A percentile compares a stretch with the other conserved stretches of the same genome.
phyloP scores from a whole-genome alignment of 2,113 vertebrate genomes.

The Gasterosteus aculeatus region DNA sequence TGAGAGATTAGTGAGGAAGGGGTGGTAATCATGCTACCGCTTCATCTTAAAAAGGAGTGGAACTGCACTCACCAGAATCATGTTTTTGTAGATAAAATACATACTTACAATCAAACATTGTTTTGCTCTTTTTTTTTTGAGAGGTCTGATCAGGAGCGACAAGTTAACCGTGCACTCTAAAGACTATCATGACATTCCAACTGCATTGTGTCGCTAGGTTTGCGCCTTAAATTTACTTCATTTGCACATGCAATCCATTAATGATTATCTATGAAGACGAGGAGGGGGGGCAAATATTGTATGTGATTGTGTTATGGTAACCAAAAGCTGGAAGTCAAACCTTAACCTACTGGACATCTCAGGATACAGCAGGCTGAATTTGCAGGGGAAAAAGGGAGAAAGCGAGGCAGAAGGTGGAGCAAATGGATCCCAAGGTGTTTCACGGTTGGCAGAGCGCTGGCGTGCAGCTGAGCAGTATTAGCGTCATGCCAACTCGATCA shows the following conservation, averaged over 20 bases:
- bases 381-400: background rate
- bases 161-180: background rate
- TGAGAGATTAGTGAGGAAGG: conserved; percentile 7
- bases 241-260: background rate
- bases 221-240: background rate
- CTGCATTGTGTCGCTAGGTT: background rate
- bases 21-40: background rate
- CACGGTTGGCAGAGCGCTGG: conserved; percentile 31
- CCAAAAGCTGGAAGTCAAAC: conserved; percentile 9
- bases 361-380: background rate
- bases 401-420: background rate
- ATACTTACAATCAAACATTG: background rate
- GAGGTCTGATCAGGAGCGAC: background rate
- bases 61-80: background rate
- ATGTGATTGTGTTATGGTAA: background rate
- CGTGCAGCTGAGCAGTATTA: conserved; percentile 38
- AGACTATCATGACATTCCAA: background rate
- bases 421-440: conserved; percentile 23
- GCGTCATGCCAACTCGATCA: conserved; percentile 29
- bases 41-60: conserved; percentile 14
- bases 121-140: background rate
- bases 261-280: background rate
- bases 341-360: background rate
- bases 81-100: background rate
- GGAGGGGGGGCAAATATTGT: background rate